Percentiles rank a stretch among this genome's conserved stretches.
phyloP scores from a whole-genome alignment of 2,888 invertebrate genomes.

The Rapana venosa region DNA sequence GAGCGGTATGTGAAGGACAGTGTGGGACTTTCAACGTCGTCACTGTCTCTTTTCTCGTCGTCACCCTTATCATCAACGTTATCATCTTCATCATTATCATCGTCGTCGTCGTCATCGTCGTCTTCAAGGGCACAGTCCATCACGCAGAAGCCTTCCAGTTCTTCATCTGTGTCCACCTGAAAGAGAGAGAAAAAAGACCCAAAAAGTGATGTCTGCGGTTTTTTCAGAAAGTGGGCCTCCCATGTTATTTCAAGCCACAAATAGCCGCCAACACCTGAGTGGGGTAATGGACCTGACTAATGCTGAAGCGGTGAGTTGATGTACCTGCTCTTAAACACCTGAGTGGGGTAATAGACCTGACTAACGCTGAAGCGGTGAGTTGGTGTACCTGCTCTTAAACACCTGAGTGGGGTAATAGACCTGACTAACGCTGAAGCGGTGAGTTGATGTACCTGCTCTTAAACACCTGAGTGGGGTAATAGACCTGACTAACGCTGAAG shows the following conservation, averaged over 20 bases:
- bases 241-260: too few relatives aligned
- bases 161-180: constrained; percentile 34
- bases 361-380: not conserved
- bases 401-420: not conserved
- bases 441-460: not conserved
- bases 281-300: not conserved
- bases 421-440: not conserved
- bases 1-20: constrained; percentile 3
- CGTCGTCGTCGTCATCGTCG: constrained; percentile 2
- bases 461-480: not conserved
- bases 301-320: not conserved
- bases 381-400: not conserved
- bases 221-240: too few relatives aligned
- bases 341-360: not conserved
- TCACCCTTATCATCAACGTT: not conserved
- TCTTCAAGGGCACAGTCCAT: not conserved
- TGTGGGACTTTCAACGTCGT: not conserved
- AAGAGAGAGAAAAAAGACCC: not conserved
- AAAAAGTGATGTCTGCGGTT: too few relatives aligned
- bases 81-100: not conserved
- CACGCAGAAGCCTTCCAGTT: constrained; percentile 1
- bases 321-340: not conserved
- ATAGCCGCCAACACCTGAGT: not conserved
- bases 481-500: not conserved
- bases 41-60: not conserved